Percentiles rank a stretch among this genome's conserved stretches.
phyloP scores from a whole-genome alignment of 2,113 vertebrate genomes.

The Pithys albifrons region DNA sequence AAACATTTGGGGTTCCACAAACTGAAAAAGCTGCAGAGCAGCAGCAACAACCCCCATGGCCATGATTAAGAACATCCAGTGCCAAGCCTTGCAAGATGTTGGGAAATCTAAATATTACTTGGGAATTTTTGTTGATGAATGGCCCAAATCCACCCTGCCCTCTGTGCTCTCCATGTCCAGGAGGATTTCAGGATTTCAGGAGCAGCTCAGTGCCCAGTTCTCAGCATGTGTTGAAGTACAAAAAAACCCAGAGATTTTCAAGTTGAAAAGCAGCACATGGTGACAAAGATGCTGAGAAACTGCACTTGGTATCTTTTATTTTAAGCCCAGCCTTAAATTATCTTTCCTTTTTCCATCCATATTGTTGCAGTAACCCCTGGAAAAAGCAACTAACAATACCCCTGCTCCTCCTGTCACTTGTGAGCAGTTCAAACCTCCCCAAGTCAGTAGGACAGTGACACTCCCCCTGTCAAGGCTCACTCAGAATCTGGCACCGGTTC shows the following conservation, averaged over 20 bases:
- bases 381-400: neutral
- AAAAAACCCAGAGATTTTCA: neutral
- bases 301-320: neutral
- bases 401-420: conserved; percentile 20
- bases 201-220: neutral
- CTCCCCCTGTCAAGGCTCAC: conserved; percentile 31
- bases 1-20: neutral
- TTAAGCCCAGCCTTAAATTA: neutral
- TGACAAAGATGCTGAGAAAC: neutral
- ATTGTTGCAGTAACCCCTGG: neutral
- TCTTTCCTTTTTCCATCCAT: neutral
- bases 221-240: rapidly evolving
- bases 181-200: neutral
- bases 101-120: neutral
- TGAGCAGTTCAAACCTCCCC: neutral
- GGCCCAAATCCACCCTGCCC: neutral
- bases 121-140: neutral
- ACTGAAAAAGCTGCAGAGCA: neutral
- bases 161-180: rapidly evolving
- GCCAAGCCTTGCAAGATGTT: neutral
- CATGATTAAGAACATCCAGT: neutral
- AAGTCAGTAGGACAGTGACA: conserved; percentile 56
- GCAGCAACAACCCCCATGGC: neutral
- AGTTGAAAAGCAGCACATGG: neutral
- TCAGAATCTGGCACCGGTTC: conserved; percentile 32